Base-by-base conservation (phyloP, 2,797 vertebrate genomes). In the Apogon talboti region DNA sequence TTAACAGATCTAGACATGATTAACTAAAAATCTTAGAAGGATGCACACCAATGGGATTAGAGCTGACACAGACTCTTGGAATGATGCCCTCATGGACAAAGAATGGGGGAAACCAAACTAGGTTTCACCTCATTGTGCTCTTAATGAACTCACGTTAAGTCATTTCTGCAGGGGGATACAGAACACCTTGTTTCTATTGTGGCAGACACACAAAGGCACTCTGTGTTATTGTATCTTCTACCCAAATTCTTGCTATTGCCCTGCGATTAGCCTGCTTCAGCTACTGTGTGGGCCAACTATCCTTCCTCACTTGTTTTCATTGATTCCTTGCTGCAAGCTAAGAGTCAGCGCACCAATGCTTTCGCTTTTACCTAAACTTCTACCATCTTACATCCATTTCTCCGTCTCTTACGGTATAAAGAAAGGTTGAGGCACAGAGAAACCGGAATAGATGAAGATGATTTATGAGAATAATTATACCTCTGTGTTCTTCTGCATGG, bases 391-490 rank as follows among this genome's bases (percentile, higher is more conserved):
- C 16, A 18, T 35, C 24, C 35, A 35, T 53, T 51, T 43, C 24
- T 65, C 61, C 7, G 8, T 45, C 59, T 56, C 45, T 38, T 14
- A 30, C 3, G 16, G 35, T 11, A 47, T 21, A 49, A 66, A 2
- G 24, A 42, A 68, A 68, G 46, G 45, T 9, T 24, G n/a, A 66
- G 50, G 57, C 44, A 11, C 28, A 70, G 54, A 71, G 54, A 53
- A 67, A 55, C 10, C 30, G 37, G 14, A 61, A 57, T 54, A 69
- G 73, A 4, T 43, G 11, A 28, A 28, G 24, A 21, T 81, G 69
- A 88, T 84, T 89, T 80, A 84, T 78, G 78, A 71, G 61, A 52
- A 57, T 80, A 85, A 89, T 85, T 88, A 81, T 70, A 83, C 71
- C 69, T 82, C 78, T 71, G 7, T 71, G 78, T 81, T 76, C 73